Base-by-base conservation (phyloP, 2,888 invertebrate genomes). In the Chymomyza caudatula region DNA sequence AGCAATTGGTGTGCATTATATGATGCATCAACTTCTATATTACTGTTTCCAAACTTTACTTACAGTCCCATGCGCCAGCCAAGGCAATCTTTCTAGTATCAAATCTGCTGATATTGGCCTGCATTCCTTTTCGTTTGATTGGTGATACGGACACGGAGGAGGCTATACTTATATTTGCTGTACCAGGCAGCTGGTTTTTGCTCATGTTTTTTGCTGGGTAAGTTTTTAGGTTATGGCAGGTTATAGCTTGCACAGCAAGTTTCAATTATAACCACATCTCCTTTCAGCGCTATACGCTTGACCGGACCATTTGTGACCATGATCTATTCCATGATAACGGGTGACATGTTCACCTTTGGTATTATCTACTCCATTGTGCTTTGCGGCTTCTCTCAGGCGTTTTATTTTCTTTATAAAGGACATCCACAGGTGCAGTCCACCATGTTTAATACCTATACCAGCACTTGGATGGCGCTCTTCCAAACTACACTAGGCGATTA, bases 221-320 rank as follows among this genome's bases (percentile, higher is more conserved):
- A 91, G 88, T 71, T 63, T 54, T 2, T 37, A 5, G 37, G 15
- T n/a, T n/a, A n/a, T n/a, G n/a, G n/a, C 4, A 2, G 11, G 4
- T 23, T 8, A 23, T 44, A 2, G 20, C 4, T 37, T 59, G 42
- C 8, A 20, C n/a, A 11, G 8, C 13, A 15, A 6, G 8, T 22
- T 1, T 6, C 0, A 1, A 43, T 29, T 11, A 43, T 62, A 19
- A 37, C 56, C 13, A 6, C 2, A 1, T 0, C 4, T 4, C 73
- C 90, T 53, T 73, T 3, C 91, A 98, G 98, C 5, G 98, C 98
- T 44, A 95, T 97, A 37, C 94, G 96, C 65, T 91, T 99, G 83
- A 99, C 98, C 0, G 99, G 99, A 51, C 98, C 99, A 0, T 99
- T 99, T 91, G 98, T 99, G 66, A 98, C 98, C 11, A 99, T 99